Percentiles rank a stretch among this genome's conserved stretches.
phyloP scores from a whole-genome alignment of 2,888 invertebrate species.

The Tipula confusa region DNA sequence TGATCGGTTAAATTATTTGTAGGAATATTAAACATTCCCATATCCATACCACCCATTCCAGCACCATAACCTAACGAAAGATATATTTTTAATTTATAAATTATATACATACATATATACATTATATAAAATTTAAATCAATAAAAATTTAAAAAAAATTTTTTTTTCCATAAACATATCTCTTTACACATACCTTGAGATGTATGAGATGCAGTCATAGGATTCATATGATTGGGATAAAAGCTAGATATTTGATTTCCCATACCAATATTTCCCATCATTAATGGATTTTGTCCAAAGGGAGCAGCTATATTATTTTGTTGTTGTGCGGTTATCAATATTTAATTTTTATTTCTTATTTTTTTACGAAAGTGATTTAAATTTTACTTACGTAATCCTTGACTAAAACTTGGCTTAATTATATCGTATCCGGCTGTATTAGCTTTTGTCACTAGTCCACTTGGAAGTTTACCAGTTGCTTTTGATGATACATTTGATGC shows the following conservation, averaged over 20 bases:
- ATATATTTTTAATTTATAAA: background rate
- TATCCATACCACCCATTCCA: slow-evolving; percentile 21
- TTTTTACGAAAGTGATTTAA: background rate
- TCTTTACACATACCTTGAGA: slow-evolving; percentile 64
- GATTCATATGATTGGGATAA: slow-evolving; percentile 42
- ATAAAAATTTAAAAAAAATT: background rate
- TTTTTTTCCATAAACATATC: background rate
- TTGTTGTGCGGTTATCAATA: background rate
- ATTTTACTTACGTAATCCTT: slow-evolving; percentile 33
- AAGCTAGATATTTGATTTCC: slow-evolving; percentile 49
- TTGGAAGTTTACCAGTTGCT: slow-evolving; percentile 44
- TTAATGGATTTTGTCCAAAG: slow-evolving; percentile 44
- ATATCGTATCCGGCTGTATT: slow-evolving; percentile 55
- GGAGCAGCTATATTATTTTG: slow-evolving; percentile 40
- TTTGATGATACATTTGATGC: slow-evolving; percentile 36
- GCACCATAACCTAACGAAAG: background rate
- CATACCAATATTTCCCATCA: slow-evolving; percentile 50
- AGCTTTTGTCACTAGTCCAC: slow-evolving; percentile 52
- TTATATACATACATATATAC: background rate
- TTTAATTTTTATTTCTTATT: background rate
- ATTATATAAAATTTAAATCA: background rate
- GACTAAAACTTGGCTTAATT: slow-evolving; percentile 45
- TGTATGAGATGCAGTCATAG: slow-evolving; percentile 69
- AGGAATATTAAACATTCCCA: slow-evolving; percentile 28
- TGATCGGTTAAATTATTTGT: background rate